Evolutionary conservation across 2,113 vertebrate genomes (phyloP).

Genomic region (Podarcis muralis): DNA sequence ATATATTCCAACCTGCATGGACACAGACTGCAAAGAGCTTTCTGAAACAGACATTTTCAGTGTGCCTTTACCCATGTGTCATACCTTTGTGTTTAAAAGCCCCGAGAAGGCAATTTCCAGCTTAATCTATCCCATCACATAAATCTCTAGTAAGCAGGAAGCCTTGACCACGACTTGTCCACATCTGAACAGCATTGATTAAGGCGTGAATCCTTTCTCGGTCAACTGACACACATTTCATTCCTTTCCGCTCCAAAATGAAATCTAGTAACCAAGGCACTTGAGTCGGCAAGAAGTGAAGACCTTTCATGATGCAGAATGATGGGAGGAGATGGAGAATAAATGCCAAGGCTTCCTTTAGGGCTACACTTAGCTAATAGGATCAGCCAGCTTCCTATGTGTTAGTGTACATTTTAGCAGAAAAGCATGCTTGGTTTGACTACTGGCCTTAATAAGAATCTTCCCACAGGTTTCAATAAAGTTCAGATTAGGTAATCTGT

Average conservation of each 20-base stretch:
- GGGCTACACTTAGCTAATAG: not conserved
- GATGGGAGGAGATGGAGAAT: slow-evolving; percentile 25
- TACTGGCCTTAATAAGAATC: not conserved
- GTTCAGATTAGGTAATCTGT: not conserved
- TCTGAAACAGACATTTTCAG: slow-evolving; percentile 28
- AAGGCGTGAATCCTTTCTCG: slow-evolving; percentile 36
- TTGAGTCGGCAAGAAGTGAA: slow-evolving; percentile 40
- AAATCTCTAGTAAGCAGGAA: slow-evolving; percentile 21
- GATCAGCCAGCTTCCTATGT: not conserved
- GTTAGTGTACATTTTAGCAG: not conserved
- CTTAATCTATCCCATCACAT: slow-evolving; percentile 34
- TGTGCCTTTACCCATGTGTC: not conserved
- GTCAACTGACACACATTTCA: slow-evolving; percentile 9
- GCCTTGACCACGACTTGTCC: not conserved
- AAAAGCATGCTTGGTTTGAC: not conserved
- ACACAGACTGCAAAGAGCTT: not conserved
- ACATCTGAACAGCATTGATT: slow-evolving; percentile 40
- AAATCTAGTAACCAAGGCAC: slow-evolving; percentile 31
- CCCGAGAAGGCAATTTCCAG: slow-evolving; percentile 19
- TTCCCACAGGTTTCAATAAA: not conserved
- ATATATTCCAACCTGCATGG: not conserved
- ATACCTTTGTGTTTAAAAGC: not conserved
- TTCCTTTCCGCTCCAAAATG: not conserved
- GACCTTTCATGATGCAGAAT: slow-evolving; percentile 42
- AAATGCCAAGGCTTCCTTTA: slow-evolving; percentile 22